These are phyloP conservation scores for Synanthedon myopaeformis DNA, from an alignment of 2,888 invertebrate genomes.

Conservation along the genomic window DNA sequence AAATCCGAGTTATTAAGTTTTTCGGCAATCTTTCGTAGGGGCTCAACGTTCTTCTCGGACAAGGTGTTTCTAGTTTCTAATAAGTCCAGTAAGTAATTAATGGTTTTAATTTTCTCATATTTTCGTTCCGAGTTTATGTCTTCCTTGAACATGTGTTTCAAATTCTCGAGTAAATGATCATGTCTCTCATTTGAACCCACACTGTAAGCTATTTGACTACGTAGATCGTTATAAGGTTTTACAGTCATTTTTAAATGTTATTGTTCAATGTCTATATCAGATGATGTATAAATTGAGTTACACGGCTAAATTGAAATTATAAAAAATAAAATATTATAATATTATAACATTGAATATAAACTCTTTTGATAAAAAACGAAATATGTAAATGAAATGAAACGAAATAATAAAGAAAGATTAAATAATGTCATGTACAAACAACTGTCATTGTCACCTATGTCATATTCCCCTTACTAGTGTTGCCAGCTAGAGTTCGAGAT, in stretches of 20 bases:
- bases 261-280: too few relatives aligned
- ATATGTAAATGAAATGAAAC: too few relatives aligned
- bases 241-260: constrained; percentile 26
- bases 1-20: constrained; percentile 26
- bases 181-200: constrained; percentile 32
- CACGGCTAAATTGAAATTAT: background rate
- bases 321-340: background rate
- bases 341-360: too few relatives aligned
- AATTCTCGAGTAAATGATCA: constrained; percentile 23
- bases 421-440: too few relatives aligned
- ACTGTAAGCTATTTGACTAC: constrained; percentile 26
- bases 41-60: constrained; percentile 40
- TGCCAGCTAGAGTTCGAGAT: too few relatives aligned
- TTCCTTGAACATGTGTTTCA: constrained; percentile 42
- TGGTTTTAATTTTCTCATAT: constrained; percentile 39
- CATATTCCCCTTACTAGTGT: too few relatives aligned
- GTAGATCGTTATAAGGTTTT: constrained; percentile 32
- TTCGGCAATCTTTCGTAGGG: constrained; percentile 38
- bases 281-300: background rate
- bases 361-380: too few relatives aligned
- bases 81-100: constrained; percentile 37
- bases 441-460: too few relatives aligned
- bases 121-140: constrained; percentile 50
- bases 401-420: too few relatives aligned
- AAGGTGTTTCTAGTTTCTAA: constrained; percentile 47